Evolutionary conservation across 1,140 invertebrate genomes (phyloP).

Genomic region (Diprion similis): DNA sequence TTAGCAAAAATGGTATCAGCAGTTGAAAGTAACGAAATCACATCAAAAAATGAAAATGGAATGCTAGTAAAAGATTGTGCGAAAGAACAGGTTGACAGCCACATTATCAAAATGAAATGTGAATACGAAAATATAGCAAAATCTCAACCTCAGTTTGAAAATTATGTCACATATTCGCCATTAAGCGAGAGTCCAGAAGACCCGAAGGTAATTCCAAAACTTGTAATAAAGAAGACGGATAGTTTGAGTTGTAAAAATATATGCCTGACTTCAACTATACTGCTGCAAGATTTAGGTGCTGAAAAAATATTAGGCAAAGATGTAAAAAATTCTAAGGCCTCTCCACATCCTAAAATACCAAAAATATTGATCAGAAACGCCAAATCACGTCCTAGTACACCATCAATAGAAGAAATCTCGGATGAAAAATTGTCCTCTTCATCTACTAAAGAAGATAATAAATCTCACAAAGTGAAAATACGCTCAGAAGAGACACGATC

Average conservation of each 20-base stretch:
- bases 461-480: constrained; percentile 34
- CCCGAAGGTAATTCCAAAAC: constrained; percentile 42
- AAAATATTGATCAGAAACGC: constrained; percentile 59
- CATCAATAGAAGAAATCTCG: constrained; percentile 47
- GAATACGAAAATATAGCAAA: background rate
- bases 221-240: constrained; percentile 52
- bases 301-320: constrained; percentile 15
- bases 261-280: constrained; percentile 20
- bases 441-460: constrained; percentile 29
- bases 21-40: background rate
- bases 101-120: background rate
- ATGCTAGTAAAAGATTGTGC: background rate
- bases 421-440: constrained; percentile 17
- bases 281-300: constrained; percentile 14
- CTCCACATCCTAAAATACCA: constrained; percentile 50
- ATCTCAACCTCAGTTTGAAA: constrained; percentile 16
- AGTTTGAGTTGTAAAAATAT: background rate
- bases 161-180: background rate
- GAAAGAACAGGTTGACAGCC: background rate
- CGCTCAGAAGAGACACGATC: constrained; percentile 36
- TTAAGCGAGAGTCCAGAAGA: constrained; percentile 18
- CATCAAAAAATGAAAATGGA: background rate
- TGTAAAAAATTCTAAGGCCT: constrained; percentile 4
- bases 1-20: too few species aligned
- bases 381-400: constrained; percentile 50